phyloP scores from a whole-genome alignment of 2,113 vertebrate species.

The Syrrhaptes paradoxus region DNA sequence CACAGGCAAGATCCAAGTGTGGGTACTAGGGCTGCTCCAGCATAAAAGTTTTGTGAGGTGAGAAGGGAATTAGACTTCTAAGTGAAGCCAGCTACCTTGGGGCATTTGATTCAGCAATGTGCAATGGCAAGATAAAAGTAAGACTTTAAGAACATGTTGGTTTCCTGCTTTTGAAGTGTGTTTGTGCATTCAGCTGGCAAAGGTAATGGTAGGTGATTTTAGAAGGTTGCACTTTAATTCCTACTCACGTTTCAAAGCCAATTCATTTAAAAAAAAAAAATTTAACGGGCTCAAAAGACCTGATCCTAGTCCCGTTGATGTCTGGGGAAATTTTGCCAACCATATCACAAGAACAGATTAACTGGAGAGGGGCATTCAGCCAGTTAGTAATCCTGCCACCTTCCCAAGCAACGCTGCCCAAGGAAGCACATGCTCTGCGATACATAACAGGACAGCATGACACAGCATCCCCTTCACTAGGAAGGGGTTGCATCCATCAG shows the following conservation, averaged over 20 bases:
- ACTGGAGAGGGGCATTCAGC: not conserved
- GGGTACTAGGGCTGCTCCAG: not conserved
- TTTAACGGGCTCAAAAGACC: not conserved
- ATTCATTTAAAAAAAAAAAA: not conserved
- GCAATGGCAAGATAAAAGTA: slow-evolving; percentile 52
- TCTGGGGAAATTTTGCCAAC: not conserved
- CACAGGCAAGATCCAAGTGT: not conserved
- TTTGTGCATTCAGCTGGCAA: slow-evolving; percentile 42
- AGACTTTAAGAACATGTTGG: not conserved
- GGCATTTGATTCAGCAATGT: slow-evolving; percentile 33
- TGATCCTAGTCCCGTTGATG: not conserved
- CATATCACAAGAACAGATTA: not conserved
- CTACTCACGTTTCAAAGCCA: not conserved
- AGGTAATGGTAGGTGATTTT: not conserved
- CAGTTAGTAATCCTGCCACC: not conserved
- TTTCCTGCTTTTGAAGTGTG: slow-evolving; percentile 47
- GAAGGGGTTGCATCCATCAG: not conserved
- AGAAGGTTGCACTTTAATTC: slow-evolving; percentile 3
- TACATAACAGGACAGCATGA: fast-evolving
- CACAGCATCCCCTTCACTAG: not conserved
- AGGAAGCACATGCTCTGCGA: not conserved
- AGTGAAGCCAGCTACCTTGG: not conserved
- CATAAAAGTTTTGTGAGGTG: not conserved
- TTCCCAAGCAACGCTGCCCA: not conserved
- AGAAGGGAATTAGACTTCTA: not conserved